Conservation (phyloP, 1,140 invertebrate species). For the Manduca sexta region DNA sequence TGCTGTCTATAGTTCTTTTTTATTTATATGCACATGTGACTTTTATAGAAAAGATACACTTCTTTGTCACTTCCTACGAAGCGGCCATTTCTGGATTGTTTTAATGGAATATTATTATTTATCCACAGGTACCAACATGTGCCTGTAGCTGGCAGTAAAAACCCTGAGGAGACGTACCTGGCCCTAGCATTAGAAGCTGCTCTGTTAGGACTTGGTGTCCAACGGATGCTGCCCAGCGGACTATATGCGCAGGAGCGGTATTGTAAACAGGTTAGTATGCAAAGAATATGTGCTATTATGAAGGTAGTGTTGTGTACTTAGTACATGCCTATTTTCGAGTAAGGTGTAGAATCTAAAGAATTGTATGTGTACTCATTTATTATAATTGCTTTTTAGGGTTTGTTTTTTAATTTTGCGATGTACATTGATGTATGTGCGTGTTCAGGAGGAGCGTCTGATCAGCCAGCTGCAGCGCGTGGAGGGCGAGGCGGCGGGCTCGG, state of each 20-base stretch:
- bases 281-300: neutral
- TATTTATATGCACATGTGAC: no score
- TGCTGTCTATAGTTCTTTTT: no score
- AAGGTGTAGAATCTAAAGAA: no score
- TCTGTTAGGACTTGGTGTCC: constrained; percentile 82
- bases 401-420: no score
- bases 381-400: no score
- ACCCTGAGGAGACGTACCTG: constrained; percentile 84
- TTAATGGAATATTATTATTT: neutral
- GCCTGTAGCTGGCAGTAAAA: constrained; percentile 80
- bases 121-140: constrained; percentile 79
- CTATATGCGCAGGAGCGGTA: constrained; percentile 82
- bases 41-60: no score
- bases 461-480: constrained; percentile 84
- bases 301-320: no score
- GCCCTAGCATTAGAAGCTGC: constrained; percentile 79
- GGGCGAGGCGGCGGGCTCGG: constrained; percentile 79
- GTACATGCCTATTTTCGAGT: no score
- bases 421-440: neutral
- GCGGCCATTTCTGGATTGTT: no score
- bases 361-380: no score
- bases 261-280: constrained; percentile 55
- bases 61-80: no score
- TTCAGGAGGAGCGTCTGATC: constrained; percentile 86
- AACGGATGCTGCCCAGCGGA: constrained; percentile 84